Evolutionary conservation across 2,113 vertebrate genomes (phyloP).

Genomic region (Pachycephala philippinensis): DNA sequence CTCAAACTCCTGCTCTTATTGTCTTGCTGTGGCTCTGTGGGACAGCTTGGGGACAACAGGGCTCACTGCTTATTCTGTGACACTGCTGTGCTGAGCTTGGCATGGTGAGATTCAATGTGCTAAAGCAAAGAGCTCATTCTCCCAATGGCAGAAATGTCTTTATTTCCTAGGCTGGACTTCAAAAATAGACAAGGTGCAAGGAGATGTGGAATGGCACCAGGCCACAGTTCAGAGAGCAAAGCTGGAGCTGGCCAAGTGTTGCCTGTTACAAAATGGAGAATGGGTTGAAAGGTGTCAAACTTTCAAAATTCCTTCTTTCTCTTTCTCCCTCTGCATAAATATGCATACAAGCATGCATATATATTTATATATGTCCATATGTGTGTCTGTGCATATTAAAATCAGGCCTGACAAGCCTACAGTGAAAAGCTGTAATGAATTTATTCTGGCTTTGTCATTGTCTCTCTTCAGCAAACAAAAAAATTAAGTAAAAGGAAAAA

Average conservation of each 20-base stretch:
- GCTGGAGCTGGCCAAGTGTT: not conserved
- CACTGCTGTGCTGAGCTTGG: not conserved
- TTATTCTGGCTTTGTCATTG: not conserved
- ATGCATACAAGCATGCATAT: not conserved
- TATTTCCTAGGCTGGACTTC: not conserved
- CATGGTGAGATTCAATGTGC: not conserved
- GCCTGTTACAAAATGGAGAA: not conserved
- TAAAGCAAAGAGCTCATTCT: not conserved
- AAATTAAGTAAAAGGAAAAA: not conserved
- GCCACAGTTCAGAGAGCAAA: not conserved
- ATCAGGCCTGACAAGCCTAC: not conserved
- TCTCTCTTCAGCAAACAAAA: not conserved
- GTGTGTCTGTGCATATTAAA: not conserved
- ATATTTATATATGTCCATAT: not conserved
- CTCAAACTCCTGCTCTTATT: not conserved
- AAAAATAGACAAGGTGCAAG: not conserved
- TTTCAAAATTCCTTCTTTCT: not conserved
- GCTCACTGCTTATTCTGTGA: not conserved
- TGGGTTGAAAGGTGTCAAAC: not conserved
- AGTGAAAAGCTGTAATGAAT: not conserved
- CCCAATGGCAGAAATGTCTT: not conserved
- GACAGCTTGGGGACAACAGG: fast-evolving
- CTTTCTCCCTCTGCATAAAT: not conserved
- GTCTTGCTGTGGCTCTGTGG: not conserved
- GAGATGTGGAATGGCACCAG: not conserved